Conservation (phyloP, 2,888 invertebrate genomes). For the Mythimna loreyi region DNA sequence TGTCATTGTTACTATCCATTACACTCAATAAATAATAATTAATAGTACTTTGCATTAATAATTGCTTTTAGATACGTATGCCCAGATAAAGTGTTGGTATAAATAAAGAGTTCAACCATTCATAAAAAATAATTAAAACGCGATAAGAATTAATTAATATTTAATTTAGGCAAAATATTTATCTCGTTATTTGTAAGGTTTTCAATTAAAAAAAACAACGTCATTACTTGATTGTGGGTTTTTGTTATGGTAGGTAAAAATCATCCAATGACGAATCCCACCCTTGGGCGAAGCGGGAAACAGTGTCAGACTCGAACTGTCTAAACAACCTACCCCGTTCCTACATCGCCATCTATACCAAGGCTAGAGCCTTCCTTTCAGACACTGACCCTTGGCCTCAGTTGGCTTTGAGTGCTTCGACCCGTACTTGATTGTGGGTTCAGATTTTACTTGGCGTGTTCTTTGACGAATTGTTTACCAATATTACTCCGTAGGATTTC, state of each 20-base stretch:
- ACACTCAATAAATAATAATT: background rate
- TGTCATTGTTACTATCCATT: background rate
- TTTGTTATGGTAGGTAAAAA: no score
- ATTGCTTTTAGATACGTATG: background rate
- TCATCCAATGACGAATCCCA: no score
- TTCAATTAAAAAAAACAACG: background rate
- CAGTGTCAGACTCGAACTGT: no score
- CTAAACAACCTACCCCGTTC: no score
- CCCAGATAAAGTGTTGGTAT: background rate
- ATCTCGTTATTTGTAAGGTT: background rate
- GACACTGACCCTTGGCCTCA: no score
- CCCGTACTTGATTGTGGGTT: background rate
- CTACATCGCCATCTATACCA: no score
- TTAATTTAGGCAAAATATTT: background rate
- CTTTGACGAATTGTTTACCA: no score
- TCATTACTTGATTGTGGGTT: background rate
- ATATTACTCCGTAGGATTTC: no score
- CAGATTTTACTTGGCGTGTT: no score
- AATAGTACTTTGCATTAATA: background rate
- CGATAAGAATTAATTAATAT: background rate
- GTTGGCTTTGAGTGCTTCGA: no score
- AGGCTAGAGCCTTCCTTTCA: no score
- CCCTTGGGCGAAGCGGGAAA: no score
- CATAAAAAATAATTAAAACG: background rate
- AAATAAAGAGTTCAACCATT: background rate